Evolutionary conservation across 2,113 vertebrate genomes (phyloP).

Genomic region (Psephotus haematonotus): DNA sequence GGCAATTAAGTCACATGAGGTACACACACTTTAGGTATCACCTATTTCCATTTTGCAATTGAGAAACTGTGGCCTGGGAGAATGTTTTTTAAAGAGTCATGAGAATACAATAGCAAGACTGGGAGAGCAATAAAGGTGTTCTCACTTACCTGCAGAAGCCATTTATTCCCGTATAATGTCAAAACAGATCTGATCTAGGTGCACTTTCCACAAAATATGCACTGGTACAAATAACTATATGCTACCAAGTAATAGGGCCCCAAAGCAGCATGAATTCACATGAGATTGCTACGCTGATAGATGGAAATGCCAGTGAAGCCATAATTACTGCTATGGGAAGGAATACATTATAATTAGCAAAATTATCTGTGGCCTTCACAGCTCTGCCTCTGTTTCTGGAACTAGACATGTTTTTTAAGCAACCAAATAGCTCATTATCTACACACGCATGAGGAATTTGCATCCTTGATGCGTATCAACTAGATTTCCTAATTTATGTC

Average conservation of each 20-base stretch:
- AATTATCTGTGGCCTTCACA: not conserved
- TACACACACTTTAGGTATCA: not conserved
- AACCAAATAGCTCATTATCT: not conserved
- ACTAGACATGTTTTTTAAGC: not conserved
- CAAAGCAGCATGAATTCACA: not conserved
- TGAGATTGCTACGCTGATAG: not conserved
- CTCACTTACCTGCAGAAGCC: not conserved
- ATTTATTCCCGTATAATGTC: not conserved
- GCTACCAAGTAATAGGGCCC: not conserved
- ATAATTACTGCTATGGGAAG: not conserved
- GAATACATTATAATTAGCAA: not conserved
- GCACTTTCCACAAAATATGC: not conserved
- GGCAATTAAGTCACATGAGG: not conserved
- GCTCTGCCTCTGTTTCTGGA: not conserved
- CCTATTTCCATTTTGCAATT: not conserved
- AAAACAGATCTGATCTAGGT: not conserved
- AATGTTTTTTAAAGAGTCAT: not conserved
- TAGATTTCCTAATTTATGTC: constrained; percentile 54
- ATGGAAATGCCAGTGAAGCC: not conserved
- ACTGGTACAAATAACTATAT: not conserved
- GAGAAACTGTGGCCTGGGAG: not conserved
- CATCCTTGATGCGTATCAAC: not conserved
- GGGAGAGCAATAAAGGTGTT: not conserved
- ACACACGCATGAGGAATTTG: not conserved
- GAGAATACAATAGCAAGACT: not conserved